Evolutionary conservation across 2,797 vertebrate species (phyloP).

Genomic region (Crenichthys baileyi): DNA sequence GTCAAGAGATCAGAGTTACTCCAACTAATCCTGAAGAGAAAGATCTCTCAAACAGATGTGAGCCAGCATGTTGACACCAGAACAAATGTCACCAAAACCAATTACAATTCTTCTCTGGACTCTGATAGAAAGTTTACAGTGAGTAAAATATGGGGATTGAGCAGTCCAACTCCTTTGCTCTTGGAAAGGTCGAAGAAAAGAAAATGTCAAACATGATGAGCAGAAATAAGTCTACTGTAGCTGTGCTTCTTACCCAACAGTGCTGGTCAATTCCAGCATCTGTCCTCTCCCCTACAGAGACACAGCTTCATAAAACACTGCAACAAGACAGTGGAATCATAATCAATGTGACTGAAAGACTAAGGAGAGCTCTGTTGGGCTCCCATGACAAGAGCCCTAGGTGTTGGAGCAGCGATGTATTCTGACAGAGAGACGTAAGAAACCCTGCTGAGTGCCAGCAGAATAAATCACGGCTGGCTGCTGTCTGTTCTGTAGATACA

Average conservation of each 20-base stretch:
- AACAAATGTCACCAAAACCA: slow-evolving; percentile 1
- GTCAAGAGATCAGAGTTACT: neutral
- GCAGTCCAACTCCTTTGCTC: neutral
- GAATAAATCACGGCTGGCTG: slow-evolving; percentile 50
- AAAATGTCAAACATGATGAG: neutral
- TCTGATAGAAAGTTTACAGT: neutral
- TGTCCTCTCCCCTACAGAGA: neutral
- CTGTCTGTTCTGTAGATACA: slow-evolving; percentile 28
- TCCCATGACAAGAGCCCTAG: slow-evolving; percentile 24
- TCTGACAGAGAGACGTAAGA: slow-evolving; percentile 31
- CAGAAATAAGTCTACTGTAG: neutral
- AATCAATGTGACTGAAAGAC: slow-evolving; percentile 27
- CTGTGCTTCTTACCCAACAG: neutral
- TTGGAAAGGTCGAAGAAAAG: neutral
- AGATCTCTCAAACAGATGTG: neutral
- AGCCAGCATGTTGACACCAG: neutral
- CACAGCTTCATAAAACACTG: slow-evolving; percentile 3
- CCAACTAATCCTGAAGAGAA: neutral
- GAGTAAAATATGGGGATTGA: neutral
- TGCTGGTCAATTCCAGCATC: slow-evolving; percentile 2
- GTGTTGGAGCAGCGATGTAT: slow-evolving; percentile 9
- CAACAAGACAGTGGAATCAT: slow-evolving; percentile 12
- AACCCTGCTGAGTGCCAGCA: slow-evolving; percentile 36
- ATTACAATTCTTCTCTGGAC: neutral
- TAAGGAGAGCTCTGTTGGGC: slow-evolving; percentile 17